These are phyloP conservation scores for Tenrec ecaudatus DNA, from an alignment of 2,113 vertebrate genomes.

Conservation along the genomic window DNA sequence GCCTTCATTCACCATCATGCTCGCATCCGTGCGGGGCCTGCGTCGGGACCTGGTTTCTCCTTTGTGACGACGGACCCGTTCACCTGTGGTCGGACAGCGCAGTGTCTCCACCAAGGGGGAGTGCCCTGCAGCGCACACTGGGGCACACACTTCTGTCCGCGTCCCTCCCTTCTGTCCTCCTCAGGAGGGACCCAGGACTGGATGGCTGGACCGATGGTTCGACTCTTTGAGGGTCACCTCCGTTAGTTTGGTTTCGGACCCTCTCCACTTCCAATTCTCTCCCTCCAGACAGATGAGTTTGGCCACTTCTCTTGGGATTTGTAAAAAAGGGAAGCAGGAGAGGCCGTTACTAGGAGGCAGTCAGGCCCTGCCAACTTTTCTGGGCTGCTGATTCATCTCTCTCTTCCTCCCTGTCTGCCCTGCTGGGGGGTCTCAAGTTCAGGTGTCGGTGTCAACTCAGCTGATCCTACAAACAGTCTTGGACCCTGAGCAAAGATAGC, in stretches of 20 bases:
- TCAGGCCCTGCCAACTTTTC: not conserved
- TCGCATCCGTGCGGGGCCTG: not conserved
- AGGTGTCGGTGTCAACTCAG: not conserved
- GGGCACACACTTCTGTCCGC: not conserved
- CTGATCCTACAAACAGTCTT: not conserved
- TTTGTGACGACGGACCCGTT: not conserved
- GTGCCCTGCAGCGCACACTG: not conserved
- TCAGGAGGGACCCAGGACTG: not conserved
- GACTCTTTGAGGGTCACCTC: not conserved
- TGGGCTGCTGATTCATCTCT: not conserved
- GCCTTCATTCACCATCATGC: not conserved
- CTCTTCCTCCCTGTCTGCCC: not conserved
- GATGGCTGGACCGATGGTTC: not conserved
- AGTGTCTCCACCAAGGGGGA: not conserved
- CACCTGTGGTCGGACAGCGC: not conserved
- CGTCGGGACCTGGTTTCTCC: not conserved
- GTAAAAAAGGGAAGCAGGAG: not conserved
- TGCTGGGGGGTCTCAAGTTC: constrained; percentile 14
- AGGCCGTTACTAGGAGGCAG: not conserved
- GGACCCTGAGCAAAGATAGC: not conserved
- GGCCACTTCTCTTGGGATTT: not conserved
- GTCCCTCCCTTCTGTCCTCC: not conserved
- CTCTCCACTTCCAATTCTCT: not conserved
- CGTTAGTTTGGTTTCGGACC: not conserved
- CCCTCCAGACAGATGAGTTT: not conserved